A percentile compares a stretch with the other conserved stretches of the same genome.
These are phyloP conservation scores for Andrena cerasifolii DNA, from an alignment of 1,140 invertebrate species.

Conservation along the genomic window DNA sequence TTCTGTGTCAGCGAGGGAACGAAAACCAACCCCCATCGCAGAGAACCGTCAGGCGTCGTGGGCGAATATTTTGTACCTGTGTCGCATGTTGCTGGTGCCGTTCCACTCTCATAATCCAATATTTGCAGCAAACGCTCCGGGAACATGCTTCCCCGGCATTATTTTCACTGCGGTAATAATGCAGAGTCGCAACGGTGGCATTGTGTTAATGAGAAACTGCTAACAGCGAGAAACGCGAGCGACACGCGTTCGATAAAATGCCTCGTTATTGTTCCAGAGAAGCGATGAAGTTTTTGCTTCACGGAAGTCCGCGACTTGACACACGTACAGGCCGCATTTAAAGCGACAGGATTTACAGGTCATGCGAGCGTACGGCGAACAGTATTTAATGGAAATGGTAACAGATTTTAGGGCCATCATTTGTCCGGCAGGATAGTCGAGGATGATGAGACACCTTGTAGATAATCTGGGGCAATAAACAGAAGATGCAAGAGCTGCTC, in stretches of 20 bases:
- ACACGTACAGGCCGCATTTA: background rate
- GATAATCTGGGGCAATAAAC: too few relatives aligned
- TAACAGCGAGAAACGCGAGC: conserved; percentile 39
- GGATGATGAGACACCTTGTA: too few relatives aligned
- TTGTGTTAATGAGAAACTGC: conserved; percentile 35
- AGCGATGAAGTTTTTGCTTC: conserved; percentile 8
- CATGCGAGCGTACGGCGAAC: background rate
- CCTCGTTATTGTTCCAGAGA: conserved; percentile 30
- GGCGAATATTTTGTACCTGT: too few relatives aligned
- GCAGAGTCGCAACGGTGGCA: conserved; percentile 15
- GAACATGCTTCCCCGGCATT: background rate
- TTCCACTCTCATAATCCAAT: background rate
- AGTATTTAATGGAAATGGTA: background rate
- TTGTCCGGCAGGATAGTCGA: too few relatives aligned
- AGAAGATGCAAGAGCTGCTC: too few relatives aligned
- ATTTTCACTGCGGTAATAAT: conserved; percentile 32
- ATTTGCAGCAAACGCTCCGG: background rate
- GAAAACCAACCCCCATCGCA: too few relatives aligned
- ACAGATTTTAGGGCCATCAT: too few relatives aligned
- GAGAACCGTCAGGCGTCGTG: too few relatives aligned
- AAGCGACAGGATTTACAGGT: background rate
- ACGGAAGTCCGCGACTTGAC: background rate
- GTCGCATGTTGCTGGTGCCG: background rate
- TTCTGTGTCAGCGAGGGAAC: too few relatives aligned
- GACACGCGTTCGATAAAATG: conserved; percentile 33